Base-by-base conservation (phyloP, 2,888 invertebrate species). In the Coelopa pilipes region DNA sequence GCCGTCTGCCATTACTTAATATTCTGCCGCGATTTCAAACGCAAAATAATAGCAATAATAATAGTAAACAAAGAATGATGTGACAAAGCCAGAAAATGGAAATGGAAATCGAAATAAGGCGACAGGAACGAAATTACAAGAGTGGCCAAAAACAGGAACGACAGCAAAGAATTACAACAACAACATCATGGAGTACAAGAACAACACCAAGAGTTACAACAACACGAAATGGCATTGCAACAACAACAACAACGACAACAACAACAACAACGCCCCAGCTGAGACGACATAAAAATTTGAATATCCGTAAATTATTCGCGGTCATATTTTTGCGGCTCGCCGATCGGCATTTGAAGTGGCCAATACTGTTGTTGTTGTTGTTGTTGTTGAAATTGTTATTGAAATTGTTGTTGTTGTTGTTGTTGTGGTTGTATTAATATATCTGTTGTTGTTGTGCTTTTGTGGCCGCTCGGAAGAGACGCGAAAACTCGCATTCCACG, bases 401-500 rank as follows among this genome's bases (percentile, higher is more conserved):
- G 7, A 34, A 4, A 34, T 34, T 34, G 7, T 34, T 34, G 34
- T 34, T 34, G 34, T 34, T 10, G 45, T 34, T 34, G 34, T 34
- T 34, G 34, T 34, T 34, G 34, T 34, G 2, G 34, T 34, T 34
- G 62, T 45, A 15, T 11, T 13, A 19, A 21, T 34, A 12, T 57
- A 55, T 34, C n/a, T 59, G 55, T 55, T 21, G 55, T 55, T 21
- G 69, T 0, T 57, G 69, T 55, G 57, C 19, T 69, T 55, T 68
- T 69, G 57, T 57, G 45, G 46, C 17, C 57, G 59, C 45, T 70
- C 24, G 24, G 46, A 62, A 55, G 50, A 70, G 34, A 55, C 45
- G 65, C 71, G 46, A 71, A 71, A 71, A 46, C 45, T 46, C 66
- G 15, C 65, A 71, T 63, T 55, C 65, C 71, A 65, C n/a, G 47